Base-by-base conservation (phyloP, 2,888 invertebrate genomes). In the Ecliptopera silaceata region DNA sequence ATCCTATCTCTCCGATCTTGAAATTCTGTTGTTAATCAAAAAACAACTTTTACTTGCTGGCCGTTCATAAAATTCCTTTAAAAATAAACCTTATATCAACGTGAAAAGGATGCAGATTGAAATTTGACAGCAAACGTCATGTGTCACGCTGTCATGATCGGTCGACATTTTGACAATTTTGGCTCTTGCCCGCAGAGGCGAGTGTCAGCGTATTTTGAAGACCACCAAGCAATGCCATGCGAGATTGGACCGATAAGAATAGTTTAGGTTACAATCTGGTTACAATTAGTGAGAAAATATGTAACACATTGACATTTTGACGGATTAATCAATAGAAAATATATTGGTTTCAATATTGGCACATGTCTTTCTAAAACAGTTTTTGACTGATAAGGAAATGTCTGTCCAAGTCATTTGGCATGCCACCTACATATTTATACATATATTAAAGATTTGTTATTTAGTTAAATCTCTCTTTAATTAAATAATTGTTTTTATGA, bases 131-230 rank as follows among this genome's bases (percentile, higher is more conserved):
- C 31, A 41, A 42, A 59, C 15, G 38, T 46, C 56, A 39, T 64
- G 73, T 65, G 82, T 72, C 51, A 54, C 53, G 66, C 69, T 70
- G 74, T 79, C 77, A 73, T 82, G 87, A 87, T 83, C 73, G 84
- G 81, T 79, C 77, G 87, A 88, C 89, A 85, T 85, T 86, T 88
- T 88, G 88, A 88, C 88, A 88, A 87, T 88, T n/a, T 84, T 81
- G 75, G 79, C 57, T 61, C 59, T 57, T 43, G 41, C 17, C 57
- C 26, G 44, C 58, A 45, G 59, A 59, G 63, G 26, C 38, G 47
- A 39, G 53, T 87, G 88, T 86, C 88, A 85, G 77, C 65, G 67
- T 60, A 64, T 55, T 68, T 70, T 74, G 79, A 82, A 66, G 89
- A 89, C 89, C 89, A 89, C 89, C 89, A 70, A 68, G 84, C 66